Percentiles rank a stretch among this genome's conserved stretches.
Evolutionary conservation across 2,113 vertebrate species (phyloP).

Genomic region (Aphelocoma coerulescens): DNA sequence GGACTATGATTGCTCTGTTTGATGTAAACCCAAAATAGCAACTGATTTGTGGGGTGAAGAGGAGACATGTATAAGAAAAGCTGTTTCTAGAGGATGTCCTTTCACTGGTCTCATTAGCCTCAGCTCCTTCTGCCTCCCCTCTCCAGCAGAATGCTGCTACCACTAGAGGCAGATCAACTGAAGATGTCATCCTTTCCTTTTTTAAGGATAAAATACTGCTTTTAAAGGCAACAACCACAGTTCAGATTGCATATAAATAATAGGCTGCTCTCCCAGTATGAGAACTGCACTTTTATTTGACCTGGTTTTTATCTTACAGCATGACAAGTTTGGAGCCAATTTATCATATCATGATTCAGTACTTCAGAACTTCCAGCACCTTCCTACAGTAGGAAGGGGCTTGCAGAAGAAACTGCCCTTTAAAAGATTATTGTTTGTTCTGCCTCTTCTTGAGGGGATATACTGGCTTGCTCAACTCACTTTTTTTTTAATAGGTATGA

Average conservation of each 20-base stretch:
- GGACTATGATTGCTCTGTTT: not conserved
- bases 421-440: not conserved
- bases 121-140: not conserved
- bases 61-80: not conserved
- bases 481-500: not conserved
- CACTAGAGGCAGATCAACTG: not conserved
- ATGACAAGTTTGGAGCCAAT: not conserved
- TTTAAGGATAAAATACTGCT: not conserved
- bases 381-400: not conserved
- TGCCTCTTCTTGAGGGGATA: not conserved
- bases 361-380: not conserved
- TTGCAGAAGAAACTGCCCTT: not conserved
- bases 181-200: not conserved
- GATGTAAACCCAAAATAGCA: not conserved
- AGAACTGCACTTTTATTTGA: not conserved
- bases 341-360: not conserved
- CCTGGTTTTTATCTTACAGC: not conserved
- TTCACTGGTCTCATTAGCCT: not conserved
- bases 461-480: not conserved
- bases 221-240: not conserved
- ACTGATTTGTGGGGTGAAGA: not conserved
- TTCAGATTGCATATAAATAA: not conserved
- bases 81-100: not conserved
- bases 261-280: not conserved
- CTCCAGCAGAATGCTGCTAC: not conserved